Evolutionary conservation across 2,113 vertebrate genomes (phyloP).

Genomic region (Lepisosteus osseus): DNA sequence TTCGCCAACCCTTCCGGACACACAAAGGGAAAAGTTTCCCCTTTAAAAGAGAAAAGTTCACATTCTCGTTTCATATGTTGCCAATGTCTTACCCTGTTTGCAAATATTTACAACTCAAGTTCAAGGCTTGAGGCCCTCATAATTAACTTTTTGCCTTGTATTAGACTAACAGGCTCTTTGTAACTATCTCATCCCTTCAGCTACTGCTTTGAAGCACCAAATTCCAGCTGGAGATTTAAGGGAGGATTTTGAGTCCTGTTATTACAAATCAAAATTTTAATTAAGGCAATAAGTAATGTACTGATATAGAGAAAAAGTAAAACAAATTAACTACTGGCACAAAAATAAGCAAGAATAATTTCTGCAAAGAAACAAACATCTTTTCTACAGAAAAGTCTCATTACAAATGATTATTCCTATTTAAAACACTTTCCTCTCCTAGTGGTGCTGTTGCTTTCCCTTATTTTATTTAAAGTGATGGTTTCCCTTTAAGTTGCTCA

Average conservation of each 20-base stretch:
- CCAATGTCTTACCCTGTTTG: not conserved
- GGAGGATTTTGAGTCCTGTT: not conserved
- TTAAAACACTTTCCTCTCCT: slow-evolving; percentile 3
- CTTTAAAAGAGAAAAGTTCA: not conserved
- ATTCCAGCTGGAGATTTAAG: not conserved
- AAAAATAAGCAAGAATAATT: not conserved
- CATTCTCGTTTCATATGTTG: not conserved
- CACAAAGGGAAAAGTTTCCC: too few relatives aligned
- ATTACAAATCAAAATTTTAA: slow-evolving; percentile 3
- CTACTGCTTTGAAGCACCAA: not conserved
- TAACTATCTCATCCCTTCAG: not conserved
- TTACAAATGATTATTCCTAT: not conserved
- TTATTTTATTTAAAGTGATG: slow-evolving; percentile 10
- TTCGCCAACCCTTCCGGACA: not conserved
- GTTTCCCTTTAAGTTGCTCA: slow-evolving; percentile 25
- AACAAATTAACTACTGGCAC: not conserved
- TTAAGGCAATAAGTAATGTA: not conserved
- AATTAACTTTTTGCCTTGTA: not conserved
- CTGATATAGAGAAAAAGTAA: not conserved
- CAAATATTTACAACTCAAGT: slow-evolving; percentile 14
- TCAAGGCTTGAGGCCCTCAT: slow-evolving; percentile 9
- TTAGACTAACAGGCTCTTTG: not conserved
- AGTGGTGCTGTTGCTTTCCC: not conserved
- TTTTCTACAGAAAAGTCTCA: not conserved
- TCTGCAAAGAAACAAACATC: slow-evolving; percentile 3